Evolutionary conservation across 2,797 vertebrate species (phyloP), one percentile per base, ranked within the genome.

Genomic region (Sarcoramphus papa): DNA sequence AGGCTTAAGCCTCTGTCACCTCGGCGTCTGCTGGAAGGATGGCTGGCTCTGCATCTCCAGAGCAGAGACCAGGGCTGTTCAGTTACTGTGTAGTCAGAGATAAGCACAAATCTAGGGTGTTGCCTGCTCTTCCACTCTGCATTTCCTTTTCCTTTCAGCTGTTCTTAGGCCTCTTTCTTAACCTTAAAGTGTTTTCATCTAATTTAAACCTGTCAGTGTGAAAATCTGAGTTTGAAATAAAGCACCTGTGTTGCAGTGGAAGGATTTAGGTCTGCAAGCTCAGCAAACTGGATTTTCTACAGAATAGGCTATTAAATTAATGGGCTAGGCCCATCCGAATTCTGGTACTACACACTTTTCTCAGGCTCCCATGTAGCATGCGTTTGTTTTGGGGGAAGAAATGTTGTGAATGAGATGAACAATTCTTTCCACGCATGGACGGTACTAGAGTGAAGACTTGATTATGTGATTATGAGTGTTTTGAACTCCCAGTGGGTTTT

Each of bases 71-170:
- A 72, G 37, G 17, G 22, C 50, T 54, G 9, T 69, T 92, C 9
- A n/a, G 8, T 47, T 64, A 11, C 40, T 67, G 4, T 68, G 8
- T 35, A 33, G 31, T 45, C 3, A 3, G 50, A 60, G 33, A 74
- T 67, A 74, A 92, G 53, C 19, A 67, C 28, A 47, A 30, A 77
- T 76, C 28, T n/a, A 45, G 27, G 33, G 6, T 35, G 13, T 74
- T 83, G 27, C 23, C 31, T 87, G 18, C 24, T 13, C 33, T 73
- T 88, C 9, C 17, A 53, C 14, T 56, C 41, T 67, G 20, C 12
- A 10, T 93, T 91, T 95, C 31, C 48, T 78, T 92, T 88, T 92
- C 18, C 27, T 88, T 92, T 90, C 78, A 87, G 35, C 43, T 92
- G 40, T 79, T 91, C 54, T 81, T 69, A 50, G 50, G 7, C 16